Evolutionary conservation across 2,113 vertebrate genomes (phyloP).

Genomic region (Aramus guarauna): DNA sequence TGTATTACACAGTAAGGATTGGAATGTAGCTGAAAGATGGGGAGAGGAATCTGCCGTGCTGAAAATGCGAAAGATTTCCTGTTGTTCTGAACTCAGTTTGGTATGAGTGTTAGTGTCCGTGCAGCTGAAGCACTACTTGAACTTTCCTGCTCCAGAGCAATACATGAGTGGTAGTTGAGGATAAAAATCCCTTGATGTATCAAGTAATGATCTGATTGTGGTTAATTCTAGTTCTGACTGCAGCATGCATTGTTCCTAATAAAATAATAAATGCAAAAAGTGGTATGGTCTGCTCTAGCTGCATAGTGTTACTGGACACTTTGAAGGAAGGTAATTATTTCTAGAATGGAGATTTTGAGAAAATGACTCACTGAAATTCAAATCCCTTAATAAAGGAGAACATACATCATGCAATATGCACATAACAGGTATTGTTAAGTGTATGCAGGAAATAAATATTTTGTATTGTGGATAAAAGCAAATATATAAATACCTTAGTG

Average conservation of each 20-base stretch:
- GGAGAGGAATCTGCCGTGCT: background rate
- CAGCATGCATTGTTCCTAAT: background rate
- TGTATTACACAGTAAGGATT: background rate
- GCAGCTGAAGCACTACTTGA: background rate
- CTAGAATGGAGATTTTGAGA: background rate
- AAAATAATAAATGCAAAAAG: background rate
- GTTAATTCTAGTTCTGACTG: background rate
- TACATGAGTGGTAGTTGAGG: background rate
- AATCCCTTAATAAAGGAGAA: background rate
- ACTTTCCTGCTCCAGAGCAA: background rate
- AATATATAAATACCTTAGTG: background rate
- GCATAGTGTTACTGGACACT: background rate
- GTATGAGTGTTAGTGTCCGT: background rate
- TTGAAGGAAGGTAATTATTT: background rate
- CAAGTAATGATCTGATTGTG: background rate
- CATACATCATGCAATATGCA: accelerated
- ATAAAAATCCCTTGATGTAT: background rate
- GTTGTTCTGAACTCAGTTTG: background rate
- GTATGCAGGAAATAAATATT: background rate
- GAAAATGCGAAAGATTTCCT: constrained; percentile 33
- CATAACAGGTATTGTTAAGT: background rate
- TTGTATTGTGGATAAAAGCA: background rate
- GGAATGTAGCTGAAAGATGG: background rate
- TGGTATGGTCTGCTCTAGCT: background rate
- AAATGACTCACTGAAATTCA: background rate